Evolutionary conservation across 2,797 vertebrate species (phyloP), one percentile per base, ranked within the genome.

Genomic region (Knipowitschia caucasica): DNA sequence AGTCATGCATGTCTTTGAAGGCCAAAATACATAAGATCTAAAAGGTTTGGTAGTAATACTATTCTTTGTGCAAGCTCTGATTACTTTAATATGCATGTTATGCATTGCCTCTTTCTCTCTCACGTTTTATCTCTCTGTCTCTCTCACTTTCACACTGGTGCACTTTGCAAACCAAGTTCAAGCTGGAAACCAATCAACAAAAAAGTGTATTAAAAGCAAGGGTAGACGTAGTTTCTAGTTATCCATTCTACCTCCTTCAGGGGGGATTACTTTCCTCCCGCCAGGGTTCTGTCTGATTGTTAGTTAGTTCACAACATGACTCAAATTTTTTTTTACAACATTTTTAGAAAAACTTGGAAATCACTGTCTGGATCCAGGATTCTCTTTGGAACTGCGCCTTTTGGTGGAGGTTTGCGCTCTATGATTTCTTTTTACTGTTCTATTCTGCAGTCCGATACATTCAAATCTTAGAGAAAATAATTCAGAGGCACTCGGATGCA

Each of bases 11-110:
- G 74, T 76, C 64, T 73, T 62, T 27, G 57, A 76, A 65, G 64
- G 75, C 71, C 75, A 78, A 59, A 62, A 55, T 57, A 71, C 76
- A 62, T 75, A 71, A 67, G 81, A 82, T 82, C 80, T 77, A 24
- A 42, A 43, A 23, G 21, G 21, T 25, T 25, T 25, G 12, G 21
- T 43, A 23, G 40, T 43, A 43, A n/a, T 25, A 67, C 62, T 73
- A 63, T 67, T 64, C 67, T 55, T 65, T 80, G 76, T 64, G 63
- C 55, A 45, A 11, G 34, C 55, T 75, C 73, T 71, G 81, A 56
- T 56, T 63, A 40, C 55, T 17, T 71, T 71, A 71, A 72, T 73
- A 44, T 74, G 18, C 66, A 36, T 5, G 10, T 20, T 12, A 25
- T 43, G 25, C 7, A 44, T 44, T 11, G 36, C 58, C 66, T 46